A percentile compares a stretch with the other conserved stretches of the same genome.
phyloP scores from a whole-genome alignment of 2,797 vertebrate species.

The Myotis pilosus region DNA sequence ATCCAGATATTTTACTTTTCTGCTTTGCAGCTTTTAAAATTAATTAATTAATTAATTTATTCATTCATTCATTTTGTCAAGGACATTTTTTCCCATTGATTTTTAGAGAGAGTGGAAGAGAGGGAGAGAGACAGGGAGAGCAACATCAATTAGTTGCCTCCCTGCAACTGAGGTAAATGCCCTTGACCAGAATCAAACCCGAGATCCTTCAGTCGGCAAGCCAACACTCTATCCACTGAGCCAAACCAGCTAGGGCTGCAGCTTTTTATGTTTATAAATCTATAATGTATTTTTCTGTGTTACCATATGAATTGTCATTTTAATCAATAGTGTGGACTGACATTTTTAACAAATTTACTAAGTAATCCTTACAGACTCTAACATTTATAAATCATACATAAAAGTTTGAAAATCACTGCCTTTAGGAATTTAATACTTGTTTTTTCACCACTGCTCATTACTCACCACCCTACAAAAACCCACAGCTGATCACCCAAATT shows the following conservation, averaged over 20 bases:
- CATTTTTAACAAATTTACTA: neutral
- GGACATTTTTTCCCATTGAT: too few relatives aligned
- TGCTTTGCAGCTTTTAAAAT: neutral
- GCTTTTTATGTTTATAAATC: neutral
- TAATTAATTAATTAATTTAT: too few relatives aligned
- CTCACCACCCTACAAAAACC: neutral
- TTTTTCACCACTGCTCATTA: neutral
- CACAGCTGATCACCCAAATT: neutral
- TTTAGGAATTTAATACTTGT: neutral
- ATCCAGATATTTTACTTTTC: neutral
- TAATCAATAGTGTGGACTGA: neutral
- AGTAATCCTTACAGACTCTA: neutral
- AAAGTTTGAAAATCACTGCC: neutral
- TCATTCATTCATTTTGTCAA: too few relatives aligned
- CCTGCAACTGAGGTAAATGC: too few relatives aligned
- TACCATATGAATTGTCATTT: neutral
- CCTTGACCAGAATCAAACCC: too few relatives aligned
- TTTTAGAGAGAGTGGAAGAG: too few relatives aligned
- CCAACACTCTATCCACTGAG: too few relatives aligned
- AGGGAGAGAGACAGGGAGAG: too few relatives aligned
- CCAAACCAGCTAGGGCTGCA: neutral
- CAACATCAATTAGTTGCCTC: too few relatives aligned
- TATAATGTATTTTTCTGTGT: neutral
- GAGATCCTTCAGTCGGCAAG: too few relatives aligned
- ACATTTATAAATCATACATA: neutral